Evolutionary conservation across 2,888 invertebrate genomes (phyloP), one percentile per base, ranked within the genome.

Genomic region (Melanargia galathea): DNA sequence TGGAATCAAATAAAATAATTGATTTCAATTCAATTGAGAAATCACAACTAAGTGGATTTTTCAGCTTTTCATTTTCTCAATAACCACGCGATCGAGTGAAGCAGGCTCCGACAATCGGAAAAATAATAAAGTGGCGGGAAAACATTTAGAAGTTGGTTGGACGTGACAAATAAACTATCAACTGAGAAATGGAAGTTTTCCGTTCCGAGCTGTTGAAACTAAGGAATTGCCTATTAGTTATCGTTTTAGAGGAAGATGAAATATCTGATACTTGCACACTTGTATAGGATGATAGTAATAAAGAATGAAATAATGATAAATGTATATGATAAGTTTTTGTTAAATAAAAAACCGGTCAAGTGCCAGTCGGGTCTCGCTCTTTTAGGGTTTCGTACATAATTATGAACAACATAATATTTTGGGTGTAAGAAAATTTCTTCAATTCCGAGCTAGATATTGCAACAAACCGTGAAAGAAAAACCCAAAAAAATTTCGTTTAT

Each of bases 161-260:
- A 64, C 67, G 66, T 69, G 69, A 70, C 69, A 69, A 69, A 67
- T 67, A 67, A 65, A 63, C 64, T 67, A 67, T 67, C 51, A 55
- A 46, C 46, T 45, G 46, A 57, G 56, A 30, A 63, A 63, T 54
- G 51, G 56, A 55, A 64, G 45, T 64, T 60, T 56, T 40, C 16
- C 20, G 49, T 13, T 24, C 30, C 38, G 51, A 56, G 43, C 51
- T 60, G 49, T 43, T 55, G 22, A 7, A 58, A 63, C 51, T 38
- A 38, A 54, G 52, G 26, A 54, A 63, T 54, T 38, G 58, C 43
- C 52, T n/a, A 46, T 46, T 33, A 57, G n/a, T 20, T 4, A 35
- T 35, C 6, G 30, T 20, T 55, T 55, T 43, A 55, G 43, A 55
- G 43, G 6, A 43, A 43, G n/a, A 43, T 24, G 20, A 38, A 52